Conservation (phyloP, 2,113 vertebrate genomes). For the Lanius collurio region DNA sequence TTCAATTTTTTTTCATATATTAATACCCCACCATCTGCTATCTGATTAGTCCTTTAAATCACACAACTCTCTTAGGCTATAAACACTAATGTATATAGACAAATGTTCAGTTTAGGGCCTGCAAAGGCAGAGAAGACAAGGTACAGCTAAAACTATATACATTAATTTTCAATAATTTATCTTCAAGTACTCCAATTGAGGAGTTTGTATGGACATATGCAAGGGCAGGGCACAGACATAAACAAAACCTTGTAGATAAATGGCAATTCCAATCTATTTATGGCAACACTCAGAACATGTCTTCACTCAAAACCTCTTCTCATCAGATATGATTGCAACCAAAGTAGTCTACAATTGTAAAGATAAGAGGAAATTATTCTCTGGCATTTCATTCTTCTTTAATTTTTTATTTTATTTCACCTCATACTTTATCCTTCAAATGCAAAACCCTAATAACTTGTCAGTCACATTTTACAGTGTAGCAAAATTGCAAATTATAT, state of each 20-base stretch:
- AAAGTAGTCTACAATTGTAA: not conserved
- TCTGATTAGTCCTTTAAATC: not conserved
- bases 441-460: not conserved
- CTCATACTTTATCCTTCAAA: not conserved
- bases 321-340: not conserved
- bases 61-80: not conserved
- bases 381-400: not conserved
- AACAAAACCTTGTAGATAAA: not conserved
- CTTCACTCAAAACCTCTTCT: slow-evolving; percentile 11
- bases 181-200: not conserved
- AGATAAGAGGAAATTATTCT: not conserved
- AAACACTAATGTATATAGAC: not conserved
- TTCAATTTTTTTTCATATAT: not conserved
- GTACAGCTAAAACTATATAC: not conserved
- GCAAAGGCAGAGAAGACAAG: not conserved
- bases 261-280: not conserved
- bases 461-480: not conserved
- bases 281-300: not conserved
- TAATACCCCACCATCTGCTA: not conserved
- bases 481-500: slow-evolving; percentile 43
- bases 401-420: slow-evolving; percentile 17
- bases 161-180: not conserved
- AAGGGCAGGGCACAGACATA: not conserved
- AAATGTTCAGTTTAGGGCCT: not conserved
- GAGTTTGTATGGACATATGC: not conserved